Percentiles rank a stretch among this genome's conserved stretches.
Conservation (phyloP, 2,888 invertebrate genomes). For the Pachymerium ferrugineum region DNA sequence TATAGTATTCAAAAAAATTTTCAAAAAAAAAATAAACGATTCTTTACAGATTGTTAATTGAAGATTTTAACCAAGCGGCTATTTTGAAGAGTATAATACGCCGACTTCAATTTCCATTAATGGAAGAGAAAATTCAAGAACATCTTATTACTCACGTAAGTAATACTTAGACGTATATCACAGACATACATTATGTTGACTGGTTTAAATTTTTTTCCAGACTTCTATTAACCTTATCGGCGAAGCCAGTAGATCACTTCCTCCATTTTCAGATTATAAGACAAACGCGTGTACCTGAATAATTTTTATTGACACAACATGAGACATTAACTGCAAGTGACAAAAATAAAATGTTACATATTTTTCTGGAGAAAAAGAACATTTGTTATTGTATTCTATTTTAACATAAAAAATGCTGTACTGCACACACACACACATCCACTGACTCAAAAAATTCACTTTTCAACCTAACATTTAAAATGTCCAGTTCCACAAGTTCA, state of each 20-base stretch:
- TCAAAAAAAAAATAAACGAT: not conserved
- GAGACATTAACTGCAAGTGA: slow-evolving; percentile 17
- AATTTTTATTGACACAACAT: slow-evolving; percentile 27
- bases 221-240: not conserved
- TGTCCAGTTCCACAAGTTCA: not conserved
- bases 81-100: not conserved
- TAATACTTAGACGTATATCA: not conserved
- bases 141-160: not conserved
- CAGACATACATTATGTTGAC: not conserved
- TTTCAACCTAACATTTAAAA: not conserved
- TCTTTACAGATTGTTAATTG: not conserved
- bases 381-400: slow-evolving; percentile 19
- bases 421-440: slow-evolving; percentile 1
- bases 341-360: slow-evolving; percentile 20
- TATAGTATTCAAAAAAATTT: not conserved
- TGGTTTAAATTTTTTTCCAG: not conserved
- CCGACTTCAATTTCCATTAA: not conserved
- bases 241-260: not conserved
- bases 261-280: not conserved
- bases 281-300: not conserved
- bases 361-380: slow-evolving; percentile 10
- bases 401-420: not conserved
- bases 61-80: not conserved
- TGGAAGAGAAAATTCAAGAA: not conserved
- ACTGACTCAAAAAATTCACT: not conserved